phyloP scores from a whole-genome alignment of 92 coral and sea anemone genomes.

The Paramuricea clavata region DNA sequence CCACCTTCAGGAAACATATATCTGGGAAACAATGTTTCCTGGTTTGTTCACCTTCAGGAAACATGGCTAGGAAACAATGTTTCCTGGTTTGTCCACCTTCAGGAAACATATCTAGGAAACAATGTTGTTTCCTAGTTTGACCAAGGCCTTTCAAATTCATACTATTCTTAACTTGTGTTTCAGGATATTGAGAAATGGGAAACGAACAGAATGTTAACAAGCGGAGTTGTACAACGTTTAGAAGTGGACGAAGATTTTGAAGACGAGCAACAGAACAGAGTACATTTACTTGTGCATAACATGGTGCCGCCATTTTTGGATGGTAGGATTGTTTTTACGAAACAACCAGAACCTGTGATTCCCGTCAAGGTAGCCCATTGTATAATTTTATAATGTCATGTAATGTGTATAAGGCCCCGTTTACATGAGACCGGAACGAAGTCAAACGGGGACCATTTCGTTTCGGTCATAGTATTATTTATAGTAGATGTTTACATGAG shows the following conservation, averaged over 20 bases:
- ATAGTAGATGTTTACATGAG: too few species aligned
- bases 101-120: too few species aligned
- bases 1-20: too few species aligned
- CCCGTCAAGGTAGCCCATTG: conserved; percentile 82
- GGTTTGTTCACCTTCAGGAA: too few species aligned
- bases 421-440: too few species aligned
- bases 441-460: too few species aligned
- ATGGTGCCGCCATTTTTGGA: conserved; percentile 98
- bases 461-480: too few species aligned
- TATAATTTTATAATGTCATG: neutral
- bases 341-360: conserved; percentile 98
- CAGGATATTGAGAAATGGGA: conserved; percentile 99
- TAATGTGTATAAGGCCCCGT: too few species aligned
- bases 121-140: too few species aligned
- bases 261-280: conserved; percentile 95
- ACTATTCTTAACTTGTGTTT: neutral
- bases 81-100: too few species aligned
- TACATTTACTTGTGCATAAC: conserved; percentile 91
- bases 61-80: too few species aligned
- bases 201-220: conserved; percentile 96
- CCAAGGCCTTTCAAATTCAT: neutral
- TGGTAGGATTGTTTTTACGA: conserved; percentile 98
- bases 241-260: conserved; percentile 99
- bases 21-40: too few species aligned
- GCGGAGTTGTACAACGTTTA: conserved; percentile 97